Evolutionary conservation across 2,113 vertebrate genomes (phyloP), one percentile per base, ranked within the genome.

Genomic region (Cheilinus undulatus): DNA sequence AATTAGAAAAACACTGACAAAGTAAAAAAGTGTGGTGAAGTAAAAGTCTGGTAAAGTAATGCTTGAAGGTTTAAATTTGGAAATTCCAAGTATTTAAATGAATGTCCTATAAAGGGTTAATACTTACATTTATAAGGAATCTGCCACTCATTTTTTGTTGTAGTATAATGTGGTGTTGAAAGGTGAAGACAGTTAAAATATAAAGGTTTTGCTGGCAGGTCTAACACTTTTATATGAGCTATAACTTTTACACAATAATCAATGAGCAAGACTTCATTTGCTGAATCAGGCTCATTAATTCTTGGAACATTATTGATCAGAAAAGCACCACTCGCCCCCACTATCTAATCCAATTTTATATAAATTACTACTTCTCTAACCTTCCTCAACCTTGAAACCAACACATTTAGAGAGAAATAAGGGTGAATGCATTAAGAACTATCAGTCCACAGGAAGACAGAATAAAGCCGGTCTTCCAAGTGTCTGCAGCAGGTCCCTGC

Each of bases 261-360:
- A 24, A n/a, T 53, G 30, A 59, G 54, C 15, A 28, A 62, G 36
- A 51, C 43, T 20, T 57, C 24, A 38, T 53, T 17, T 42, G 38
- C 49, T 70, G 51, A 53, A 38, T 24, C 26, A 42, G 30, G 32
- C 61, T 67, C 49, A 65, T 38, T 76, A 69, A 32, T 67, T 50
- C 43, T 59, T 15, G 4, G 28, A 46, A 63, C 34, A 69, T 73
- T 80, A 84, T 70, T 60, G 72, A 86, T 80, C 73, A 56, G 64
- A 60, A 48, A 58, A 64, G 68, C 36, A 67, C 53, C 50, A 17
- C 12, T n/a, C 49, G 69, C 69, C 48, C 74, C 20, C 51, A 46
- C 58, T 52, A 54, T 72, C 27, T 27, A 2, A 23, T 57, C 51
- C 27, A 12, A 23, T 22, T 73, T 46, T 30, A 60, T 42, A 54